Percentiles rank a stretch among this genome's conserved stretches.
These are phyloP conservation scores for Mythimna ferrago DNA, from an alignment of 2,888 invertebrate species.

Conservation along the genomic window DNA sequence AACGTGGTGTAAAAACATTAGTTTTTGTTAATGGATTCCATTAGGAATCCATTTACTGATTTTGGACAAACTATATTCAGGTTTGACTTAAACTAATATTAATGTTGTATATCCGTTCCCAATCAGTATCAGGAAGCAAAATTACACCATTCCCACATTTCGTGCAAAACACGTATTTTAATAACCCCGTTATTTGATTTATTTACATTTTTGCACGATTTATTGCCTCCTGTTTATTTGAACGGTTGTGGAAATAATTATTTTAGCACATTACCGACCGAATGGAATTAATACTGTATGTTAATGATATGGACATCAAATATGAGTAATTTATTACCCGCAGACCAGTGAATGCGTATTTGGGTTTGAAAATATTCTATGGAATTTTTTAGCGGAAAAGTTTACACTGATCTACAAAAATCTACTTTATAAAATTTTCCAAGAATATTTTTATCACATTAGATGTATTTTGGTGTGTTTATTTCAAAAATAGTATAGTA, in stretches of 20 bases:
- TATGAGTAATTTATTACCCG: slow-evolving; percentile 28
- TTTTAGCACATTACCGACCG: slow-evolving; percentile 18
- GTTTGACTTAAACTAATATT: too few relatives aligned
- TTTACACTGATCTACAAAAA: too few relatives aligned
- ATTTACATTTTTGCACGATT: slow-evolving; percentile 46
- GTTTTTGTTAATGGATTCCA: too few relatives aligned
- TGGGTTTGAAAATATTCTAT: background rate
- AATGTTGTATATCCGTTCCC: background rate
- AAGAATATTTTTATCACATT: too few relatives aligned
- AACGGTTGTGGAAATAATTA: slow-evolving; percentile 45
- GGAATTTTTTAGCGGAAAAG: background rate
- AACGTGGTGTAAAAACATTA: too few relatives aligned
- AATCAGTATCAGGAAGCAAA: background rate
- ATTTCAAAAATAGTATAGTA: too few relatives aligned
- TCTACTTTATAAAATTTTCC: too few relatives aligned
- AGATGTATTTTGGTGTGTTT: too few relatives aligned
- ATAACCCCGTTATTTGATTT: slow-evolving; percentile 27
- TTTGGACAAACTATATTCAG: too few relatives aligned
- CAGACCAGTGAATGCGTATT: background rate
- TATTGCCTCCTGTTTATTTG: slow-evolving; percentile 50
- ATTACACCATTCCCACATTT: background rate
- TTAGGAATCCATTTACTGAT: too few relatives aligned
- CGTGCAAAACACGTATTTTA: slow-evolving; percentile 36
- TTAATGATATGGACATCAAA: slow-evolving; percentile 12
- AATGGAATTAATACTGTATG: background rate